These are phyloP conservation scores for Coccyzus lansbergi DNA, from an alignment of 2,797 vertebrate genomes.

Conservation along the genomic window DNA sequence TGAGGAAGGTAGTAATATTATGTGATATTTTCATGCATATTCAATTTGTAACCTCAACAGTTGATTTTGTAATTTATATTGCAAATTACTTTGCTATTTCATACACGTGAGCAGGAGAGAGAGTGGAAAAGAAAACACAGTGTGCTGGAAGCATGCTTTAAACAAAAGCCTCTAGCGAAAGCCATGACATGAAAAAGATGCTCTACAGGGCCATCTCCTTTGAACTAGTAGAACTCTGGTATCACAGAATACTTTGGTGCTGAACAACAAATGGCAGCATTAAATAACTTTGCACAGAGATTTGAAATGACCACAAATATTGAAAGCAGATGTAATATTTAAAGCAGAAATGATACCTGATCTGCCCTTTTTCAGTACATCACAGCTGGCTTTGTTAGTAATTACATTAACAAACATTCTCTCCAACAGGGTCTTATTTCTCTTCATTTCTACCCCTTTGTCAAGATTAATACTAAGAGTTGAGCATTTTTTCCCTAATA, in stretches of 20 bases:
- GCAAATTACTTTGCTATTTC: conserved; percentile 50
- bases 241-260: conserved; percentile 49
- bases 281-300: conserved; percentile 40
- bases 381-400: conserved; percentile 21
- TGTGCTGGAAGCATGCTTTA: conserved; percentile 34
- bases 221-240: conserved; percentile 59
- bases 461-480: not conserved
- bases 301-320: conserved; percentile 55
- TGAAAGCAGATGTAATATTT: conserved; percentile 60
- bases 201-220: conserved; percentile 59
- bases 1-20: conserved; percentile 19
- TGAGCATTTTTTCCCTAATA: not conserved
- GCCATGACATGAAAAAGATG: conserved; percentile 51
- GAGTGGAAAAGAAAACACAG: not conserved
- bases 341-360: not conserved
- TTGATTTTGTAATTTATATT: conserved; percentile 68
- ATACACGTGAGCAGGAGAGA: conserved; percentile 1
- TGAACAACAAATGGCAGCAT: conserved; percentile 54
- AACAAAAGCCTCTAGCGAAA: conserved; percentile 64
- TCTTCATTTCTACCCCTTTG: not conserved
- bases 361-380: conserved; percentile 29
- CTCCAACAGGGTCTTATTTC: not conserved
- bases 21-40: conserved; percentile 60
- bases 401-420: conserved; percentile 51
- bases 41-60: conserved; percentile 55